Base-by-base conservation (phyloP, 2,113 vertebrate species). In the Acinonyx jubatus region DNA sequence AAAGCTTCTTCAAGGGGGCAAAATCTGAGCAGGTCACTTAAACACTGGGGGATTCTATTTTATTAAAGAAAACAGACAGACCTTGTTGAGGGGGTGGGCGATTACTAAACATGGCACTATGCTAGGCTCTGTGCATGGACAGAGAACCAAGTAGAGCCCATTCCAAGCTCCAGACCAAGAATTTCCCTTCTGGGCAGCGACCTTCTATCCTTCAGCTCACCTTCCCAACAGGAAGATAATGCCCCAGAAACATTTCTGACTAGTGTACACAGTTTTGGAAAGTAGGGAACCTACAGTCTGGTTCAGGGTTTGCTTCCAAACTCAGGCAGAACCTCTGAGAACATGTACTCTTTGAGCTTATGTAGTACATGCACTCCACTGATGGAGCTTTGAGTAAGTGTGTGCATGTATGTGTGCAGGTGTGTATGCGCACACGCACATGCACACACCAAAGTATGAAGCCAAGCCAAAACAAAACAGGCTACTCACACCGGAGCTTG, bases 381-480 rank as follows among this genome's bases (percentile, higher is more conserved):
- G 19, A 68, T 27, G 45, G 55, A 88, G 19, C 15, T 93, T 38
- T 69, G 52, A 92, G 79, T 7, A 48, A 65, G 15, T 45, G 41
- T 13, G 23, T 8, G 25, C 1, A 21, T 57, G 63, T 61, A 21
- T 3, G 57, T 8, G 4, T 52, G 15, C 6, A 19, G n/a, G 12
- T 45, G 69, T 38, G 19, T 15, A 14, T 33, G 3, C 16, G 0
- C 41, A 48, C 15, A 2, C 10, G 1, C 18, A 4, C 3, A 27
- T 14, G 25, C n/a, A 48, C 82, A 79, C 15, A 19, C 50, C 89
- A 74, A 73, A 88, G 63, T 48, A 61, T 15, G 63, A 76, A 73
- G 12, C 33, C 87, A 87, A 97, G 73, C 87, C 96, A 65, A 97
- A 66, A 97, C 86, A 93, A 97, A 98, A 85, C 76, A 33, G 16